Evolutionary conservation across 2,888 invertebrate genomes (phyloP).

Genomic region (Metalampra italica): DNA sequence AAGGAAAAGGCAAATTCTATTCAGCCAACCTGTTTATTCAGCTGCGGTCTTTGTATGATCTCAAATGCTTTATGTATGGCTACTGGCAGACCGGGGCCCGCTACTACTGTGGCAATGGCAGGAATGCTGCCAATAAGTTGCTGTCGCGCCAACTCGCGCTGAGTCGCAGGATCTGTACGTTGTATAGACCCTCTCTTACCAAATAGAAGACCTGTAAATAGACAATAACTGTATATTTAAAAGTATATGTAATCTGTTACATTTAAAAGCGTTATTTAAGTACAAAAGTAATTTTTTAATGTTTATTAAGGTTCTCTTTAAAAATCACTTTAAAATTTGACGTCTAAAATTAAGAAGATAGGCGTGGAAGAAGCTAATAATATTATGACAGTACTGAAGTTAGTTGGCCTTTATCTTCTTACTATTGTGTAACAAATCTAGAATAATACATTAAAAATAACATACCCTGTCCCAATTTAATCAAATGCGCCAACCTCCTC

Average conservation of each 20-base stretch:
- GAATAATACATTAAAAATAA: background rate
- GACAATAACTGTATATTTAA: background rate
- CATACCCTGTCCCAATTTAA: slow-evolving; percentile 76
- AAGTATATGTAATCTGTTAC: no score
- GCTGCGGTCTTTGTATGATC: slow-evolving; percentile 74
- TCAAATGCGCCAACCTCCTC: slow-evolving; percentile 76
- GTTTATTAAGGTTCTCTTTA: no score
- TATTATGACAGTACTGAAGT: no score
- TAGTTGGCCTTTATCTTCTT: no score
- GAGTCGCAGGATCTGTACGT: slow-evolving; percentile 18
- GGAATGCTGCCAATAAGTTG: slow-evolving; percentile 53
- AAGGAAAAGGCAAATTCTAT: background rate
- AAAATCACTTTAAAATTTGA: no score
- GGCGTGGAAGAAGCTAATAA: no score
- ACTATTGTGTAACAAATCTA: no score
- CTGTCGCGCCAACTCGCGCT: slow-evolving; percentile 49
- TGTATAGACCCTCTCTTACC: slow-evolving; percentile 29
- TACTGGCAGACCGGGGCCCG: slow-evolving; percentile 44
- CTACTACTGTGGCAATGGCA: slow-evolving; percentile 17
- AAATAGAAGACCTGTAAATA: slow-evolving; percentile 46
- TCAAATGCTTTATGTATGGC: slow-evolving; percentile 57
- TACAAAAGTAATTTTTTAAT: no score
- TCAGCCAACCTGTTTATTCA: slow-evolving; percentile 75
- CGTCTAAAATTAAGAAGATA: no score
- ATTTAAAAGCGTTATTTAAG: no score